Conservation (phyloP, 2,113 vertebrate species). For the Lasiurus cinereus region DNA sequence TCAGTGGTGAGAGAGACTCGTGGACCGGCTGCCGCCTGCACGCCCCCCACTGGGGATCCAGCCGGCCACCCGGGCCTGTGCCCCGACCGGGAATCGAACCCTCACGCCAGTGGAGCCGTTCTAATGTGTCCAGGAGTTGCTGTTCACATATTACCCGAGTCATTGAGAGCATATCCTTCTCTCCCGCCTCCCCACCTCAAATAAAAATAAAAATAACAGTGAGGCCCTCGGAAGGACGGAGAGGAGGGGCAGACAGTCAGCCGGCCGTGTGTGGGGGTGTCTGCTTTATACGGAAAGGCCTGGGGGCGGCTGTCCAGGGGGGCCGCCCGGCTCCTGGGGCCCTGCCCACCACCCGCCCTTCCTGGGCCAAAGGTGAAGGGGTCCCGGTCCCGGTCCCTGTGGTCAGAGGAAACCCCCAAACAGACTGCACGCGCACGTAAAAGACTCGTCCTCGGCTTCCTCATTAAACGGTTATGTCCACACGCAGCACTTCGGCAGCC, state of each 20-base stretch:
- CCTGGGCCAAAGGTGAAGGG: neutral
- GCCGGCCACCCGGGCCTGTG: no score
- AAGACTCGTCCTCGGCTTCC: neutral
- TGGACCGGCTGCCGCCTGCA: no score
- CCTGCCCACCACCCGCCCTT: neutral
- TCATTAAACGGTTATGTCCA: constrained; percentile 44
- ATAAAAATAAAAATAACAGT: neutral
- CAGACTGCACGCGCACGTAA: rapidly evolving
- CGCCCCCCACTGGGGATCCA: no score
- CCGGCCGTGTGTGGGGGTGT: rapidly evolving
- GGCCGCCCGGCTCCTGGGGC: neutral
- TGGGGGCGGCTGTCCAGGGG: rapidly evolving
- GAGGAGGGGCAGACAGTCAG: neutral
- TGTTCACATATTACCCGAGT: no score
- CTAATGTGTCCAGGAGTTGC: neutral
- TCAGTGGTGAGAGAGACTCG: no score
- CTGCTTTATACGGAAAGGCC: neutral
- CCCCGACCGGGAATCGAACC: no score
- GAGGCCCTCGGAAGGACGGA: neutral
- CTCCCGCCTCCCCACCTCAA: no score
- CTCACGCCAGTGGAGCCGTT: no score
- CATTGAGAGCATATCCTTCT: neutral
- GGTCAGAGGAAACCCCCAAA: neutral
- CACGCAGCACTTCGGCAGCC: constrained; percentile 23
- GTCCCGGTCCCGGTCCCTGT: neutral